Percentiles rank a stretch among this genome's conserved stretches.
phyloP scores from a whole-genome alignment of 2,797 vertebrate genomes.

The Argyrosomus regius region DNA sequence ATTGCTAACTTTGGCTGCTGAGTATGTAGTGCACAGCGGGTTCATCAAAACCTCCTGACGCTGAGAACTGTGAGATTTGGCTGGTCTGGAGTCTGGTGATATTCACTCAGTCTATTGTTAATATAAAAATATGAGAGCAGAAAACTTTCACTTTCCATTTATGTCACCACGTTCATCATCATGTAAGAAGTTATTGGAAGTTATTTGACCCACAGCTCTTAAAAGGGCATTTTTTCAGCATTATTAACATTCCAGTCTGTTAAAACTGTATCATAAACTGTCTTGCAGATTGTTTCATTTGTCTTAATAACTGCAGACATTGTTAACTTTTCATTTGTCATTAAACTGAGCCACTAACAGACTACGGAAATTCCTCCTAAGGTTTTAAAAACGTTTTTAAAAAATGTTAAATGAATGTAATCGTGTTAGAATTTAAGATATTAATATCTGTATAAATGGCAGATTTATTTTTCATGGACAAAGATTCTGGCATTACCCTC shows the following conservation, averaged over 20 bases:
- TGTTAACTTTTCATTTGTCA: conserved; percentile 2
- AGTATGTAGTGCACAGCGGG: neutral
- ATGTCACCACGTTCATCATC: neutral
- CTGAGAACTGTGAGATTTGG: too few relatives aligned
- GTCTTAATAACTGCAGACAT: neutral
- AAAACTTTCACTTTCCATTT: conserved; percentile 21
- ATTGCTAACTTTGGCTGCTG: neutral
- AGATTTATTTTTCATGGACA: neutral
- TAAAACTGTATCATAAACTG: neutral
- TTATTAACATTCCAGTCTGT: conserved; percentile 12
- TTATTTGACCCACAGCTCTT: neutral
- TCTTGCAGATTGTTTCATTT: neutral
- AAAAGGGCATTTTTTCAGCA: neutral
- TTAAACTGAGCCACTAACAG: neutral
- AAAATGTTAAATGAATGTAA: neutral
- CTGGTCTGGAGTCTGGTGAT: neutral
- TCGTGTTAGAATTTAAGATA: neutral
- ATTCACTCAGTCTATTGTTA: neutral
- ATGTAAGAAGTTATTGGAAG: neutral
- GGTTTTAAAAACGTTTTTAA: neutral
- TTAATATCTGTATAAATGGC: neutral
- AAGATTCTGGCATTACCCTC: neutral
- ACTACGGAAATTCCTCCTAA: neutral
- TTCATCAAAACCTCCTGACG: neutral
- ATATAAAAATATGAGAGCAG: neutral